phyloP scores from a whole-genome alignment of 2,113 vertebrate genomes.

The Seriola aureovittata region DNA sequence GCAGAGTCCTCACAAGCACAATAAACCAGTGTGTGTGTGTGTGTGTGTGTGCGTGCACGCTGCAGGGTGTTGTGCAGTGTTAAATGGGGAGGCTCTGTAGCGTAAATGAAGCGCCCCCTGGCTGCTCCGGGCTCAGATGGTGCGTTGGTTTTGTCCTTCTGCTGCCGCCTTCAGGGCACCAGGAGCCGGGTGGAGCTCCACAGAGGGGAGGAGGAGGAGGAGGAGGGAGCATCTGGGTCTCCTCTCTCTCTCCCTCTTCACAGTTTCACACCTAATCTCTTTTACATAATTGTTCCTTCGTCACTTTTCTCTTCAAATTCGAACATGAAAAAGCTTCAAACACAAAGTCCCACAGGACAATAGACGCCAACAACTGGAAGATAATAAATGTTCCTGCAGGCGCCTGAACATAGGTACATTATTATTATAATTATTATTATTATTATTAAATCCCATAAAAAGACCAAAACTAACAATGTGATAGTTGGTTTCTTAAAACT shows the following conservation, averaged over 20 bases:
- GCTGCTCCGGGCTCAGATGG: conserved; percentile 68
- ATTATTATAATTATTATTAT: too few relatives aligned
- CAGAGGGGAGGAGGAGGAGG: not conserved
- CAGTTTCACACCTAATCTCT: too few relatives aligned
- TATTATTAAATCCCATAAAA: too few relatives aligned
- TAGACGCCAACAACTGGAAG: too few relatives aligned
- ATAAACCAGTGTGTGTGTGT: not conserved
- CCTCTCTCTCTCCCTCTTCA: not conserved
- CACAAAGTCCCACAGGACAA: too few relatives aligned
- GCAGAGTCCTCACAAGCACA: conserved; percentile 28
- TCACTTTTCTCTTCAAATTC: too few relatives aligned
- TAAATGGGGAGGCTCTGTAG: conserved; percentile 70
- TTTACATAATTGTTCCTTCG: too few relatives aligned
- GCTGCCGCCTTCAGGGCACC: conserved; percentile 62
- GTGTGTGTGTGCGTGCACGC: conserved; percentile 12
- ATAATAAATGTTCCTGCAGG: too few relatives aligned
- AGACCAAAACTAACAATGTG: too few relatives aligned
- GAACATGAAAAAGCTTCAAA: too few relatives aligned
- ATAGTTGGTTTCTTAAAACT: too few relatives aligned
- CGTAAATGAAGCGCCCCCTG: conserved; percentile 63
- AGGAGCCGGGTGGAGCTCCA: conserved; percentile 55
- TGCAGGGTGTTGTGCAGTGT: conserved; percentile 49
- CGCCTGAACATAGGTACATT: too few relatives aligned
- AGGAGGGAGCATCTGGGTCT: conserved; percentile 45
- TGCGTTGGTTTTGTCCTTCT: conserved; percentile 63